These are phyloP conservation scores for Taphrorychus bicolor DNA, from an alignment of 2,888 invertebrate genomes.

Conservation along the genomic window DNA sequence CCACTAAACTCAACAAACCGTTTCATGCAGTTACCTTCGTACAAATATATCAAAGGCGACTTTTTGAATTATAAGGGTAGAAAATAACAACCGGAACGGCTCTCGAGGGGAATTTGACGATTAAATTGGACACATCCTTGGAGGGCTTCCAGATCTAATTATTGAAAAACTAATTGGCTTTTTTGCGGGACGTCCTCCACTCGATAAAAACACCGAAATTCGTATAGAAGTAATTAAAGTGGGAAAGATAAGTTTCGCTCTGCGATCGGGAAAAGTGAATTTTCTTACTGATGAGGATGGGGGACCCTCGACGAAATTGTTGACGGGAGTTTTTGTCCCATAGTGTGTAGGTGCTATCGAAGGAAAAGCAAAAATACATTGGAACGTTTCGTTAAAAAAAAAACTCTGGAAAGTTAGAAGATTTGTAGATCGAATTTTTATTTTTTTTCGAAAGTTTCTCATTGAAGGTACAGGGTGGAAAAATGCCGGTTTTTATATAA, in stretches of 20 bases:
- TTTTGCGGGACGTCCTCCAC: slow-evolving; percentile 14
- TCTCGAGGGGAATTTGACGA: slow-evolving; percentile 34
- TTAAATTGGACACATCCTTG: slow-evolving; percentile 35
- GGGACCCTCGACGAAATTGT: neutral
- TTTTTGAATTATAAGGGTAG: slow-evolving; percentile 36
- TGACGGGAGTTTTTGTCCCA: neutral
- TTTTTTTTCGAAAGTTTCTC: too few species aligned
- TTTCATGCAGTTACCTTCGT: neutral
- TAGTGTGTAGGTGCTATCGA: too few species aligned
- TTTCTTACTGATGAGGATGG: neutral
- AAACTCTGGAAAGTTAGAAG: too few species aligned
- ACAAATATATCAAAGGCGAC: slow-evolving; percentile 31
- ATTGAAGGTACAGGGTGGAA: too few species aligned
- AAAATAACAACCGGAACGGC: slow-evolving; percentile 31
- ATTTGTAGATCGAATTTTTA: too few species aligned
- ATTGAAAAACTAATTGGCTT: slow-evolving; percentile 37
- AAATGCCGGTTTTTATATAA: too few species aligned
- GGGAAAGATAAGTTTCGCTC: slow-evolving; percentile 21
- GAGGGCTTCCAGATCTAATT: slow-evolving; percentile 35
- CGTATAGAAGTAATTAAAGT: slow-evolving; percentile 34
- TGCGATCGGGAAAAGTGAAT: neutral
- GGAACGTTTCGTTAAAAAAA: too few species aligned
- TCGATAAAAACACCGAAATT: slow-evolving; percentile 29
- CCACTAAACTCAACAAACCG: neutral
- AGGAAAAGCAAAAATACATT: too few species aligned